phyloP scores from a whole-genome alignment of 1,140 invertebrate genomes.

The Odontomachus brunneus region DNA sequence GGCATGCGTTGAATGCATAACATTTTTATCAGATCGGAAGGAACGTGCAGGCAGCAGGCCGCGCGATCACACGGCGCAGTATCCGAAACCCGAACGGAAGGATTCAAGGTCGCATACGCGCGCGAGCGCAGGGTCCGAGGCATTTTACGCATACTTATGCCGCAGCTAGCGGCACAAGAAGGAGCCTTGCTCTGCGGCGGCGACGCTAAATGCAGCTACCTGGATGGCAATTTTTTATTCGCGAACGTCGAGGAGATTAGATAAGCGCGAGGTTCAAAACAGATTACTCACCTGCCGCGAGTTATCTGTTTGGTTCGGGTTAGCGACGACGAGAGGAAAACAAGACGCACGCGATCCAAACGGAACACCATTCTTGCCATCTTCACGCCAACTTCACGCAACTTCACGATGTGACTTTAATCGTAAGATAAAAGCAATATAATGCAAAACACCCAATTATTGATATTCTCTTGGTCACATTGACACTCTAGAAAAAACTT shows the following conservation, averaged over 20 bases:
- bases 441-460: no score
- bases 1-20: conserved; percentile 67
- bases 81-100: conserved; percentile 53
- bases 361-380: no score
- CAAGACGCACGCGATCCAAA: neutral
- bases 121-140: conserved; percentile 8
- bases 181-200: neutral
- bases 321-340: conserved; percentile 26
- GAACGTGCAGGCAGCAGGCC: conserved; percentile 33
- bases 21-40: conserved; percentile 68
- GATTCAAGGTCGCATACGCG: conserved; percentile 51
- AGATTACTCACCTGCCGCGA: conserved; percentile 43
- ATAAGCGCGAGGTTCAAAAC: conserved; percentile 45
- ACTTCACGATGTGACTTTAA: neutral
- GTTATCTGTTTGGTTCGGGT: conserved; percentile 27
- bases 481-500: no score
- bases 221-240: conserved; percentile 18
- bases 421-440: neutral
- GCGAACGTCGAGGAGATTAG: conserved; percentile 18
- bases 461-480: no score
- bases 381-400: no score
- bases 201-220: conserved; percentile 30
- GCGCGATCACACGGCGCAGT: conserved; percentile 22
- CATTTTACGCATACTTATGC: conserved; percentile 16
- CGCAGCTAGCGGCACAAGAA: no score